Conservation (phyloP, 2,113 vertebrate genomes). For the Leucosticte australis region DNA sequence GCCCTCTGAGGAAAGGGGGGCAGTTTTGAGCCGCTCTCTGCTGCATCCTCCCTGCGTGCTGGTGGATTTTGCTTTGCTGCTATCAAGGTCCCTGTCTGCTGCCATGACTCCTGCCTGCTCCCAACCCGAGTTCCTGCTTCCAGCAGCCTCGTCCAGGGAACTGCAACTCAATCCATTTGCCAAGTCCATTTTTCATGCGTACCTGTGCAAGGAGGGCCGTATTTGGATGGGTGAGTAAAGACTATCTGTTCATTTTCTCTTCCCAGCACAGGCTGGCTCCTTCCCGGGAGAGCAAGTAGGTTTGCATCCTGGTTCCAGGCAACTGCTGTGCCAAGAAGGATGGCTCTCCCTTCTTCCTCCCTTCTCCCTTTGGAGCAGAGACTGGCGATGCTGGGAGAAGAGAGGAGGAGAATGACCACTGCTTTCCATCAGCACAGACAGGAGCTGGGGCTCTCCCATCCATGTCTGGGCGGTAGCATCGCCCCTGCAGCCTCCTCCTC, state of each 20-base stretch:
- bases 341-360: background rate
- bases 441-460: background rate
- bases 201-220: background rate
- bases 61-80: conserved; percentile 53
- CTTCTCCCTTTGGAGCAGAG: conserved; percentile 1
- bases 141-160: background rate
- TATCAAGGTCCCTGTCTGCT: background rate
- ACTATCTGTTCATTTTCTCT: conserved; percentile 8
- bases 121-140: background rate
- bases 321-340: background rate
- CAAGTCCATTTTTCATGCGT: background rate
- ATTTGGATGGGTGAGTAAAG: conserved; percentile 48
- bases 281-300: background rate
- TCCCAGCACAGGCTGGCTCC: background rate
- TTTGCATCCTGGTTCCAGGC: background rate
- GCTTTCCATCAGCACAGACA: background rate
- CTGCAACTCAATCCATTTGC: background rate
- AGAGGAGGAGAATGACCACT: background rate
- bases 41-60: background rate
- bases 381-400: background rate
- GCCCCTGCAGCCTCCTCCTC: background rate
- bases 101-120: background rate
- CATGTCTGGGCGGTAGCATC: fast-evolving
- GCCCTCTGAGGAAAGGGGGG: background rate
- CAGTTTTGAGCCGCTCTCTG: background rate